Evolutionary conservation across 2,888 invertebrate genomes (phyloP).

Genomic region (Sminthurides aquaticus): DNA sequence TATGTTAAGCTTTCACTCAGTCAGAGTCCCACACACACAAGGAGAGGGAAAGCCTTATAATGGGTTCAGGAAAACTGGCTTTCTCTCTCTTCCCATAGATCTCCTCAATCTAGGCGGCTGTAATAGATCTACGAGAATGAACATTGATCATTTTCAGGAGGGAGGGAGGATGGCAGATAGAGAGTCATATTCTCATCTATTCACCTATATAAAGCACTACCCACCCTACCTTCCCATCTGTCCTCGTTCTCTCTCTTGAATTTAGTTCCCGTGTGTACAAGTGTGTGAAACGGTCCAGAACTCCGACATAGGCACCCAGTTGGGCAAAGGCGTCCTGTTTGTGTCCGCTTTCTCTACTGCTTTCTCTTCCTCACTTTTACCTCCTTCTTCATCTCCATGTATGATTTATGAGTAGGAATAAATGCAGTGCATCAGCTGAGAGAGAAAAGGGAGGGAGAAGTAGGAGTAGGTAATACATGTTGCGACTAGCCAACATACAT

Average conservation of each 20-base stretch:
- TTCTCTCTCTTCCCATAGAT: too few relatives aligned
- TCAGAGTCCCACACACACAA: background rate
- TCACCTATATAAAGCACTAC: background rate
- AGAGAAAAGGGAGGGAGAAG: background rate
- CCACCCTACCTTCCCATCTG: background rate
- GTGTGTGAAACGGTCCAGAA: background rate
- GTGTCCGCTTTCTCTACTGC: background rate
- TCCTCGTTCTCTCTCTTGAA: too few relatives aligned
- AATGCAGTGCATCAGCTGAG: constrained; percentile 32
- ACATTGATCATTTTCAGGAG: background rate
- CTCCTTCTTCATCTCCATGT: constrained; percentile 19
- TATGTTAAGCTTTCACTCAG: background rate
- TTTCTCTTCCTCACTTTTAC: constrained; percentile 2
- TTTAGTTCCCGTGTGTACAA: background rate
- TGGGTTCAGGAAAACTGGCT: too few relatives aligned
- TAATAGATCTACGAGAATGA: background rate
- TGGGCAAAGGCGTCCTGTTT: background rate
- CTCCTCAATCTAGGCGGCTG: too few relatives aligned
- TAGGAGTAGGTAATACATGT: background rate
- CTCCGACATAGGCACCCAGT: background rate
- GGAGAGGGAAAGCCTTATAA: background rate
- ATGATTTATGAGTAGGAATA: constrained; percentile 43
- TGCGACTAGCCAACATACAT: background rate
- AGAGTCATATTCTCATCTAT: background rate
- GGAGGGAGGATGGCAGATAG: background rate